Evolutionary conservation across 2,113 vertebrate species (phyloP).

Genomic region (Hypomesus transpacificus): DNA sequence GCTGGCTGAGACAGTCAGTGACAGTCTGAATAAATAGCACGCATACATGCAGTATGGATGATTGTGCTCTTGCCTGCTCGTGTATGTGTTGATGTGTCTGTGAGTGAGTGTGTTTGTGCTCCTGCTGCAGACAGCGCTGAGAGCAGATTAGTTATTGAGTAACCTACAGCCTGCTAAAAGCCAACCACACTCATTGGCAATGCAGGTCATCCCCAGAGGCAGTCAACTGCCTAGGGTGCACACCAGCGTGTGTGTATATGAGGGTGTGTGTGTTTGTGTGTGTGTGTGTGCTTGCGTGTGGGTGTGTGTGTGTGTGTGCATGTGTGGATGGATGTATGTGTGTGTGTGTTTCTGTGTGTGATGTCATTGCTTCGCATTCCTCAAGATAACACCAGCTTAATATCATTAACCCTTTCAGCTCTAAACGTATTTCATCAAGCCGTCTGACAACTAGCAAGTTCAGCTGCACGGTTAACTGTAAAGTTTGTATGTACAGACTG

Average conservation of each 20-base stretch:
- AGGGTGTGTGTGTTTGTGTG: not conserved
- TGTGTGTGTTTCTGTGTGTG: too few relatives aligned
- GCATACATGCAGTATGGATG: too few relatives aligned
- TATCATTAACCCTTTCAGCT: too few relatives aligned
- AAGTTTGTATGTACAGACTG: too few relatives aligned
- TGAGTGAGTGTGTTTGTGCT: not conserved
- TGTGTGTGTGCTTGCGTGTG: not conserved
- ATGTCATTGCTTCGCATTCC: not conserved
- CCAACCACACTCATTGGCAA: constrained; percentile 9
- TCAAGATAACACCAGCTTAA: too few relatives aligned
- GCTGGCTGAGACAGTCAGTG: not conserved
- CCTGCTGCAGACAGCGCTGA: constrained; percentile 35
- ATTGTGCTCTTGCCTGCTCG: not conserved
- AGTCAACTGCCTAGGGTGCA: not conserved
- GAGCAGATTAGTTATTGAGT: constrained; percentile 55
- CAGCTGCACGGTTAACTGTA: too few relatives aligned
- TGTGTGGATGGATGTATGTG: too few relatives aligned
- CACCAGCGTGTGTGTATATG: not conserved
- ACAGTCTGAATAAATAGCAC: not conserved
- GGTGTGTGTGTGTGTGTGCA: not conserved
- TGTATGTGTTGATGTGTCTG: not conserved
- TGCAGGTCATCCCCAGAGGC: constrained; percentile 4
- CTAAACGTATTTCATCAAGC: too few relatives aligned
- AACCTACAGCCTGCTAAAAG: constrained; percentile 27
- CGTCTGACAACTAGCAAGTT: too few relatives aligned